Base-by-base conservation (phyloP, 1,140 invertebrate genomes). In the Formica exsecta region DNA sequence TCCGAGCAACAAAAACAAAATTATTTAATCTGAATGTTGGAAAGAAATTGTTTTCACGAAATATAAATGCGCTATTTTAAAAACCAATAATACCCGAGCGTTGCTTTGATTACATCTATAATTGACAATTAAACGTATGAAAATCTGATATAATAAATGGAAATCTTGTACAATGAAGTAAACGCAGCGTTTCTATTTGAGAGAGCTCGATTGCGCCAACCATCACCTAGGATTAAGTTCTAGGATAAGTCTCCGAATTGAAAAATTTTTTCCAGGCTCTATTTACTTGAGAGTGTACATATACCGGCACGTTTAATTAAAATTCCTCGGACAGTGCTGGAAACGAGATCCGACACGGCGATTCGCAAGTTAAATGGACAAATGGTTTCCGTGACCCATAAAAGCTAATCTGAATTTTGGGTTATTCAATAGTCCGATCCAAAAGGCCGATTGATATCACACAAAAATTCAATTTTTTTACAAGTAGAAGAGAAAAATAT, bases 221-320 rank as follows among this genome's bases (percentile, higher is more conserved):
- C 29, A 38, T 77, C 54, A 83, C 66, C 65, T 5, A 74, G 51
- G 74, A 83, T 83, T 61, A 86, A 86, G 64, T 89, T 51, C 44
- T 4, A 1, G 38, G 57, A 74, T 54, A 70, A 70, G 41, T 25
- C 74, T 62, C 25, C 41, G 62, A 36, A 48, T 79, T 16, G 68
- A 54, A 57, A 71, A 61, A 3, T 54, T 62, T 61, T 77, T 76
- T 80, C n/a, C 8, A 59, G 59, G 25, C 64, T 71, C 48, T 70
- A 38, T 89, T 89, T 89, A 76, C 61, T 59, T 66, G 51, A 51
- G 38, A 5, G 16, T n/a, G 41, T 11, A 19, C 19, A 25, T 54
- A 51, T 70, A 44, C 11, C 1, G 16, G 57, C 38, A n/a, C 57
- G 85, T 32, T 89, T 89, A 86, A 89, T 89, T 89, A 89, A 89